Evolutionary conservation across 2,797 vertebrate genomes (phyloP), one percentile per base, ranked within the genome.

Genomic region (Schizothorax lantsangensis): DNA sequence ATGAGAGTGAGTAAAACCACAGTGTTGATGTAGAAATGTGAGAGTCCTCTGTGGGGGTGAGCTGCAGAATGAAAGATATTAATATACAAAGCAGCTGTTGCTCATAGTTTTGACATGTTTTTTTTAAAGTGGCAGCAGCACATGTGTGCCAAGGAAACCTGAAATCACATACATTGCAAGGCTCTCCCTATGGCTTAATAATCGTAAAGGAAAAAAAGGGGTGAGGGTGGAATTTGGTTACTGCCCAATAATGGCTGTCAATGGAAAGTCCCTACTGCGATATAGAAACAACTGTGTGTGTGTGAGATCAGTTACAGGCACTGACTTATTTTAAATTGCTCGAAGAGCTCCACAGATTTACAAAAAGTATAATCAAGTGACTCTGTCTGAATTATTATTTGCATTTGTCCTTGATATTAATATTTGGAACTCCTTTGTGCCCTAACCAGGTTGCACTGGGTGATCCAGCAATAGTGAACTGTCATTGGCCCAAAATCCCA

Each of bases 11-110:
- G 81, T 72, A 54, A 87, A 79, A 86, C 85, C 89, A 82, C 84
- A 47, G 33, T 91, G 88, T 88, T 88, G 89, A 88, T 87, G 81
- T 83, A 84, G 87, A 88, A 87, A 91, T 43, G 45, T 57, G 86
- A 91, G 84, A 88, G 33, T 68, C 77, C 59, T 30, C 72, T 82
- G 23, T 33, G 86, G 84, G 81, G 81, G 68, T 45, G 57, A 57
- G 23, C 49, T 59, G n/a, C 64, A 59, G 45, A 83, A 68, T 57
- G 79, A 49, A 26, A 66, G 72, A 36, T 43, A 85, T 74, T 54
- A 43, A 78, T 36, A 88, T 43, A 88, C 2, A 68, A 40, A 74
- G 59, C 57, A 77, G 57, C 26, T 21, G 38, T 38, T 43, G 40
- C 40, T 45, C 69, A 33, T 66, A 36, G 15, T 36, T 82, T 38